Base-by-base conservation (phyloP, 2,888 invertebrate genomes). In the Scaptomyza cyrtandrae region DNA sequence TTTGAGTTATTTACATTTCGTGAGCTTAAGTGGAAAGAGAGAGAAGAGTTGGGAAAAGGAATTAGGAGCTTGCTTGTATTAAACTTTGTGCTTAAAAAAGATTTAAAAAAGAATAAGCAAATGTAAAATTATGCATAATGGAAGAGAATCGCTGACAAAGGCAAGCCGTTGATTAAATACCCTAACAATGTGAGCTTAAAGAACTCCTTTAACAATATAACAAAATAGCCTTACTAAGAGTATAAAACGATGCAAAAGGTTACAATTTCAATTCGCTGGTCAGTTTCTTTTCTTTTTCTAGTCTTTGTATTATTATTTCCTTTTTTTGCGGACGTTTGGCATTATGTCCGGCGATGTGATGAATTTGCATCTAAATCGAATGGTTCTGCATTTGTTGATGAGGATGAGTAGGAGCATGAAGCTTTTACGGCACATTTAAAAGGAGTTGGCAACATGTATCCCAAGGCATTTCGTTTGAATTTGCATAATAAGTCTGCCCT, bases 321-420 rank as follows among this genome's bases (percentile, higher is more conserved):
- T 57, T 61, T 57, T 60, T 33, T 13, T 33, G 35, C 48, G 59
- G 74, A 57, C 56, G 45, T 1, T 39, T 39, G n/a, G 45, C 78
- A 59, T 65, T 62, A 85, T 62, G 76, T 53, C 59, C 46, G 80
- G 88, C 86, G 88, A 82, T 85, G 83, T 90, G 90, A 90, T 90
- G 90, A 91, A 91, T 91, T 91, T 91, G 91, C 91, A 91, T 91
- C 90, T 91, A 91, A 91, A 91, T 91, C 91, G 91, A 91, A 90
- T 88, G 69, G 9, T 62, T 49, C 58, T 50, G 35, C 50, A 50
- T 50, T 50, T 19, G 11, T 16, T 39, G 7, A 6, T 39, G 7
- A 6, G 13, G 2, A 33, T 10, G 33, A 31, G 2, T 3, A 48
- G 11, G 16, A 31, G 14, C 27, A 41, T 48, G 4, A 2, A 33